phyloP scores from a whole-genome alignment of 2,888 invertebrate species.

The Spodoptera picta region DNA sequence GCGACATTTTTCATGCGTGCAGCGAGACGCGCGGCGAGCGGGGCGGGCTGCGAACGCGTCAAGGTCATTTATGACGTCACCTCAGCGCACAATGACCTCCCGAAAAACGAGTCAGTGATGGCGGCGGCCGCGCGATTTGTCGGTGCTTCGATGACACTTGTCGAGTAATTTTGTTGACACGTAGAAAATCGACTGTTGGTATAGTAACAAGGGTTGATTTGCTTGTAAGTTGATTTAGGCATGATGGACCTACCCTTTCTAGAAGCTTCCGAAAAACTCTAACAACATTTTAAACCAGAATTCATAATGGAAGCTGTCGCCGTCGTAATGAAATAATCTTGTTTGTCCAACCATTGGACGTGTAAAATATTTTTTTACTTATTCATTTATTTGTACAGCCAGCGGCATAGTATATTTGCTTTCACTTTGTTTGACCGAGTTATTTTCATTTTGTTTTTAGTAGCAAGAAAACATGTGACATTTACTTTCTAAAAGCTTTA shows the following conservation, averaged over 20 bases:
- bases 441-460: constrained; percentile 13
- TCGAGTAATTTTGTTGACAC: constrained; percentile 68
- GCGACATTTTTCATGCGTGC: constrained; percentile 77
- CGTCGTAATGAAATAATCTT: constrained; percentile 35
- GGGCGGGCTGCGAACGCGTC: constrained; percentile 72
- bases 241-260: constrained; percentile 36
- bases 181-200: constrained; percentile 55
- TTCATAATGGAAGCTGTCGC: constrained; percentile 10
- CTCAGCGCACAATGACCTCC: constrained; percentile 82
- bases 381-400: constrained; percentile 21
- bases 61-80: constrained; percentile 88
- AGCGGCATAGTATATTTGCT: constrained; percentile 4
- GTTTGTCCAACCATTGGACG: constrained; percentile 31
- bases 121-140: constrained; percentile 63
- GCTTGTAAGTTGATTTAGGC: constrained; percentile 59
- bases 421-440: constrained; percentile 9
- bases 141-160: constrained; percentile 70
- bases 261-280: constrained; percentile 20
- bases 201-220: constrained; percentile 54
- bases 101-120: constrained; percentile 74
- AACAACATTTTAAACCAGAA: constrained; percentile 20
- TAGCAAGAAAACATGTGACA: constrained; percentile 7
- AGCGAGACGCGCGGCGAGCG: constrained; percentile 56
- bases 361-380: constrained; percentile 37
- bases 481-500: too few species aligned